Evolutionary conservation across 1,140 invertebrate genomes (phyloP), one percentile per base, ranked within the genome.

Genomic region (Trypoxylus dichotomus): DNA sequence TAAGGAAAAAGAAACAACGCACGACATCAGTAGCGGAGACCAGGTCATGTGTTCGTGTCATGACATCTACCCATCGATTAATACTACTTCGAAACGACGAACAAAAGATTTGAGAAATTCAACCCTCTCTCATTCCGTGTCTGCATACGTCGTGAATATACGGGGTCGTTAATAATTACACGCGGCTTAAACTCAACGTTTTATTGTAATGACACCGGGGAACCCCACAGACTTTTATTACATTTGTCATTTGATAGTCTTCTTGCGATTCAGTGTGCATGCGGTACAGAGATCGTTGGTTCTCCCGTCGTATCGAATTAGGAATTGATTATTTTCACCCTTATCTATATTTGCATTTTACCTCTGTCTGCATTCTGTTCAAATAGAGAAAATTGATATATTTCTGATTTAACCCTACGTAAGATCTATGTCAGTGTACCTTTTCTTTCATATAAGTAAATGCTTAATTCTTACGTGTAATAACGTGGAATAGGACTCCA

Each of bases 141-240:
- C 24, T 68, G 27, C 60, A 54, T n/a, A 37, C 32, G 32, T 37
- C 32, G 32, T 37, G 32, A 5, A 37, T 37, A 37, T 37, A 54
- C 47, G 47, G 19, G 60, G 60, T 25, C 21, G 74, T 37, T 82
- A 80, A 83, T 81, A 83, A 84, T 84, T 84, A 84, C 82, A 83
- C 80, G 82, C 78, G 79, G 81, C 82, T 84, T 83, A 82, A 80
- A 77, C 80, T 75, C 80, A 68, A 79, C 79, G 83, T 83, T 84
- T 83, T 84, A 83, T 84, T 82, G 81, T 83, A 84, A 84, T 83
- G 80, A 81, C 82, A 83, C 63, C 79, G 78, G 82, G 80, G 79
- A 82, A 80, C 78, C 37, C 81, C 60, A 54, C 76, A 72, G 79
- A 79, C 76, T 79, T 81, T 83, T 81, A 83, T 83, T 83, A 82